Conservation (phyloP, 1,140 invertebrate genomes). For the Chrysopa pallens region DNA sequence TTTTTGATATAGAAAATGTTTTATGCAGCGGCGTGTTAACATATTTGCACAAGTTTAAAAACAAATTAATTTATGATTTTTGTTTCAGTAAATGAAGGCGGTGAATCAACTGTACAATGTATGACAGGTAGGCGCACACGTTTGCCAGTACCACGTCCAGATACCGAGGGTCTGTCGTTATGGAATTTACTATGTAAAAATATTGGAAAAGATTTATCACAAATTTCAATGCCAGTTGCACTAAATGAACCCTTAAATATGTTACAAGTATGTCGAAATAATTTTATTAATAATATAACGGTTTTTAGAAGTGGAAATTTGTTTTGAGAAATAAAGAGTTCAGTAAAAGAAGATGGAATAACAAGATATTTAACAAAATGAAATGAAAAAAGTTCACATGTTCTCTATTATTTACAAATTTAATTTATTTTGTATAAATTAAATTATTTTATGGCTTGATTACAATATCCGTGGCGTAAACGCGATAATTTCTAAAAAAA, state of each 20-base stretch:
- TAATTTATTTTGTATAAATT: too few species aligned
- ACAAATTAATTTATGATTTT: neutral
- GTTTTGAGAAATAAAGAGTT: too few species aligned
- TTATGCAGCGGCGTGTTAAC: too few species aligned
- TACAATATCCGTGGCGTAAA: too few species aligned
- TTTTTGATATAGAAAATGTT: too few species aligned
- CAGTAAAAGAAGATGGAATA: too few species aligned
- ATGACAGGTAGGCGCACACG: slow-evolving; percentile 48
- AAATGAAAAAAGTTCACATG: too few species aligned
- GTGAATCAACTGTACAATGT: slow-evolving; percentile 12
- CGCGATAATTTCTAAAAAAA: too few species aligned
- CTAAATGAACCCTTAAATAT: slow-evolving; percentile 77
- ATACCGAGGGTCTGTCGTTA: slow-evolving; percentile 52
- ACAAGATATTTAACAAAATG: too few species aligned
- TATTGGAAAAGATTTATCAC: slow-evolving; percentile 74
- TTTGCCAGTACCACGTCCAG: slow-evolving; percentile 50
- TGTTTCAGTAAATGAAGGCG: slow-evolving; percentile 3
- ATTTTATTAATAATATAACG: neutral
- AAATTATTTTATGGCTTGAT: too few species aligned
- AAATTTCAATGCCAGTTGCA: slow-evolving; percentile 66
- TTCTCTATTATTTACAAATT: too few species aligned
- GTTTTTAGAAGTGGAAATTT: too few species aligned
- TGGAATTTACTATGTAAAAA: slow-evolving; percentile 71
- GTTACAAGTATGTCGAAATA: slow-evolving; percentile 33
- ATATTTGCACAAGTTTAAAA: slow-evolving; percentile 4